phyloP scores from a whole-genome alignment of 2,113 vertebrate species.

The Hemichromis elongatus region DNA sequence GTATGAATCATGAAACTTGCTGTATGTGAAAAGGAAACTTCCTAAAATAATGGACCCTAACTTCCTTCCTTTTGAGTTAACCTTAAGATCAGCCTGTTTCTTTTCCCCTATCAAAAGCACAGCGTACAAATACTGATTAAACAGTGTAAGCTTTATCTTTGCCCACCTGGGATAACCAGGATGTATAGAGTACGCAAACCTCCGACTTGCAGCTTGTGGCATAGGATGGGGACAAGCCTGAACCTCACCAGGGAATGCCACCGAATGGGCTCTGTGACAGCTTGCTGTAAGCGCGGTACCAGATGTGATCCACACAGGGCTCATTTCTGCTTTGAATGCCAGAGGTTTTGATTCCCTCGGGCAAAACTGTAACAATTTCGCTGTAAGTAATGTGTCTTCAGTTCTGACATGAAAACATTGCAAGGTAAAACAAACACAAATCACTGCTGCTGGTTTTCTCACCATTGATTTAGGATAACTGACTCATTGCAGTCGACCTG shows the following conservation, averaged over 20 bases:
- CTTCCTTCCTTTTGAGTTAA: neutral
- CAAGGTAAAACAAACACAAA: neutral
- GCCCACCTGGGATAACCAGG: neutral
- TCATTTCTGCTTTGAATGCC: neutral
- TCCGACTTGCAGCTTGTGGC: too few relatives aligned
- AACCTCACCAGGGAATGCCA: slow-evolving; percentile 20
- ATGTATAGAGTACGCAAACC: neutral
- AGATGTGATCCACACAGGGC: neutral
- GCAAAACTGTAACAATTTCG: neutral
- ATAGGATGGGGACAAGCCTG: neutral
- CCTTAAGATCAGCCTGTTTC: neutral
- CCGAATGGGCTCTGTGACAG: neutral
- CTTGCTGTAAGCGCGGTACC: neutral
- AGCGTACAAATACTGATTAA: neutral
- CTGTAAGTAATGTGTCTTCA: neutral
- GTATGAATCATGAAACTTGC: neutral
- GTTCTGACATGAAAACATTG: neutral
- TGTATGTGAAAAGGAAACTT: neutral
- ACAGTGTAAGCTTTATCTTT: neutral
- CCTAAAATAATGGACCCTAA: neutral
- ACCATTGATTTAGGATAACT: neutral
- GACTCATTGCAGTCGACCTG: neutral
- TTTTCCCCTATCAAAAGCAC: neutral
- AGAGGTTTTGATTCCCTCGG: neutral
- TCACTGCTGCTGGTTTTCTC: neutral